A percentile compares a stretch with the other conserved stretches of the same genome.
phyloP scores from a whole-genome alignment of 2,888 invertebrate species.

The Cerastoderma edule region DNA sequence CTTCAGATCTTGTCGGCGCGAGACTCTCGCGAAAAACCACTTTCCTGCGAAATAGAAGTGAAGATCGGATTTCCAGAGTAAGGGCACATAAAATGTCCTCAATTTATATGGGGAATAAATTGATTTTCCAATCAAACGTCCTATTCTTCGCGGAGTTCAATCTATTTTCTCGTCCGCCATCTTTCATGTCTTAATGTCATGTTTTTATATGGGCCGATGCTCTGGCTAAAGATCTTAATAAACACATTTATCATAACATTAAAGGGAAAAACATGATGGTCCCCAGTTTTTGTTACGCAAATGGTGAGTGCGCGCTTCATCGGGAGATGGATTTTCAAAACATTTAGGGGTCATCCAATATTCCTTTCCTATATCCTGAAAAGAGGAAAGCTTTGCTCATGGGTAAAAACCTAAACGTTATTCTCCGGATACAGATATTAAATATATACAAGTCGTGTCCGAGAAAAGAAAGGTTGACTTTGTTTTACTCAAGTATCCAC shows the following conservation, averaged over 20 bases:
- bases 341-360: no score
- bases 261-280: no score
- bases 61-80: constrained; percentile 47
- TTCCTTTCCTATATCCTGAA: no score
- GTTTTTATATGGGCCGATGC: constrained; percentile 5
- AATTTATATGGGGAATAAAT: constrained; percentile 48
- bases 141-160: constrained; percentile 11
- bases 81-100: constrained; percentile 48
- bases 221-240: neutral
- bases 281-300: no score
- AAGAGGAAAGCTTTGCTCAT: no score
- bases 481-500: no score
- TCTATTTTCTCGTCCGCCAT: constrained; percentile 18
- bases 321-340: no score
- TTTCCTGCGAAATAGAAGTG: constrained; percentile 54
- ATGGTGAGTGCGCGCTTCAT: neutral
- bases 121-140: constrained; percentile 51
- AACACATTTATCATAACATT: no score
- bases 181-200: neutral
- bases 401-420: no score
- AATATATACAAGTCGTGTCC: no score
- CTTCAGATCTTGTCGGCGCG: neutral
- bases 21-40: constrained; percentile 29
- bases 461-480: no score
- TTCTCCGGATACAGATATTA: no score